Base-by-base conservation (phyloP, 2,888 invertebrate genomes). In the Lissocephala sabroskyi region DNA sequence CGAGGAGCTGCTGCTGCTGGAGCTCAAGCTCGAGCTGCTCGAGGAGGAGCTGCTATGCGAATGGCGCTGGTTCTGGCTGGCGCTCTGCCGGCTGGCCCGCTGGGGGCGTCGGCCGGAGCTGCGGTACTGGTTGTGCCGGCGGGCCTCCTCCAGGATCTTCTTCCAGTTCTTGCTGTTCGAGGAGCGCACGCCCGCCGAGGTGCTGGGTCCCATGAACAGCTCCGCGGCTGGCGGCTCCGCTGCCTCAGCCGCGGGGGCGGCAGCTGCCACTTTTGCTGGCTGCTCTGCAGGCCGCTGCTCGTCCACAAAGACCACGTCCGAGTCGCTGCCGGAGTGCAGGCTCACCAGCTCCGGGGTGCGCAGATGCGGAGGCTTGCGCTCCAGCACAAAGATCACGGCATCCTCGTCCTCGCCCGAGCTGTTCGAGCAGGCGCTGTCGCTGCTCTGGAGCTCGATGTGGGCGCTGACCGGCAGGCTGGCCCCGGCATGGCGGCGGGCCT, bases 291-390 rank as follows among this genome's bases (percentile, higher is more conserved):
- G 26, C 14, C 51, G 53, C 9, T 54, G 50, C 45, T 83, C 82
- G 6, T 79, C 68, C 0, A 85, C 79, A 59, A 83, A 84, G 0
- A 85, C 82, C 5, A 84, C 84, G 67, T 85, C 85, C 4, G 84
- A 84, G 50, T 85, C 85, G 4, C 75, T 75, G 16, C 81, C 80
- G 1, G 85, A 84, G 55, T 82, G 79, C 11, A 85, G 59, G 32
- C 80, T 82, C 5, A 85, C 82, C 68, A 80, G 58, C 56, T 85
- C 85, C 0, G 85, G 85, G 1, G 85, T 85, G n/a, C 85, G 79
- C 45, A 85, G 56, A 52, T 85, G 85, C 7, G 85, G 85, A 3
- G 85, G 82, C 53, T 85, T 85, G 9, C 79, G 81, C 52, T 83
- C 85, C 26, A 83, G 54, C 3, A 85, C 83, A 56, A 85, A 84